These are phyloP conservation scores for Chymomyza procnemis DNA, from an alignment of 2,888 invertebrate species.

Conservation along the genomic window DNA sequence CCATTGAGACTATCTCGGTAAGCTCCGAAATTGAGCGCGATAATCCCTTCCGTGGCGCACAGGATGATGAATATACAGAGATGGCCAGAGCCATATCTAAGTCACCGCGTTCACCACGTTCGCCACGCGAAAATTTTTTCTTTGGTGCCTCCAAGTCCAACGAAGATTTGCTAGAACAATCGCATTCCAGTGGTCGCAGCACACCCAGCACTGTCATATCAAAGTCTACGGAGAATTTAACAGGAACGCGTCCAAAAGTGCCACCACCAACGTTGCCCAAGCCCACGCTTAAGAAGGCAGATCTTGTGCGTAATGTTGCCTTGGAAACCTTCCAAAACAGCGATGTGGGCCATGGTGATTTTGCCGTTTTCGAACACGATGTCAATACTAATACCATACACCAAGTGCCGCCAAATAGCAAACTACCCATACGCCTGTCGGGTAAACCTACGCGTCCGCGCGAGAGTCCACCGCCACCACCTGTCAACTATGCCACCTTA, in stretches of 20 bases:
- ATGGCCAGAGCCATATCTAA: conserved; percentile 74
- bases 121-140: conserved; percentile 68
- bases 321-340: conserved; percentile 75
- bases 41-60: conserved; percentile 75
- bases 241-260: conserved; percentile 60
- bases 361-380: conserved; percentile 77
- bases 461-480: conserved; percentile 78
- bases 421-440: conserved; percentile 61
- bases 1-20: conserved; percentile 41
- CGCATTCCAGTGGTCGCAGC: conserved; percentile 54
- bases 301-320: conserved; percentile 75
- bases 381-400: conserved; percentile 76
- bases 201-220: conserved; percentile 57
- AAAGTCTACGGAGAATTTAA: conserved; percentile 71
- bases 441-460: conserved; percentile 67
- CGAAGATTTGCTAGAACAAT: conserved; percentile 71
- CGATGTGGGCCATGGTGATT: conserved; percentile 78
- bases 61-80: conserved; percentile 74
- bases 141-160: conserved; percentile 73
- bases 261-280: conserved; percentile 73
- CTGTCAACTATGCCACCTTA: conserved; percentile 75
- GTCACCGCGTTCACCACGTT: conserved; percentile 57
- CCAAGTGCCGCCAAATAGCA: conserved; percentile 54
- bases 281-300: conserved; percentile 76
- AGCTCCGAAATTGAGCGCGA: conserved; percentile 76